Percentiles rank a stretch among this genome's conserved stretches.
These are phyloP conservation scores for Timema podura DNA, from an alignment of 2,888 invertebrate species.

Conservation along the genomic window DNA sequence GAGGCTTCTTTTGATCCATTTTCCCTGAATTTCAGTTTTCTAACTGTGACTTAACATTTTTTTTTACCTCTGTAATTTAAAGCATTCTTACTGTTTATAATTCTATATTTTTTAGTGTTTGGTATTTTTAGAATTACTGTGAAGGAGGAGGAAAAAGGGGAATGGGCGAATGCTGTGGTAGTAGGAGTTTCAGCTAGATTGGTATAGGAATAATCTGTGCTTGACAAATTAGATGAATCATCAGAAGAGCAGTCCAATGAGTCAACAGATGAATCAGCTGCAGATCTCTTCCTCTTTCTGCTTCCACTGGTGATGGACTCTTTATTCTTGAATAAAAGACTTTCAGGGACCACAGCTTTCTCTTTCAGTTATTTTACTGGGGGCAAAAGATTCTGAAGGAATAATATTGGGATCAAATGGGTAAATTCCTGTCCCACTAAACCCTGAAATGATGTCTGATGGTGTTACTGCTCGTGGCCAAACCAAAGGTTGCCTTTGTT, in stretches of 20 bases:
- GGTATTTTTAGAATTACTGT: constrained; percentile 12
- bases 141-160: not conserved
- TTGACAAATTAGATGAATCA: no score
- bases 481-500: constrained; percentile 38
- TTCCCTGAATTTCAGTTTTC: constrained; percentile 2
- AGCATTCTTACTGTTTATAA: constrained; percentile 9
- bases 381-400: constrained; percentile 37
- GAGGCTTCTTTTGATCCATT: not conserved
- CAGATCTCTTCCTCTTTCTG: no score
- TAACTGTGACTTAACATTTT: constrained; percentile 4
- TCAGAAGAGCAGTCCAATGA: no score
- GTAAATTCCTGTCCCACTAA: constrained; percentile 35
- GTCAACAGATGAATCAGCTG: no score
- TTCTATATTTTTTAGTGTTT: not conserved
- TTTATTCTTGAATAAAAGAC: constrained; percentile 2
- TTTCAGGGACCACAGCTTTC: not conserved
- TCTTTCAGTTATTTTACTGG: constrained; percentile 20
- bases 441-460: constrained; percentile 12
- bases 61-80: constrained; percentile 12
- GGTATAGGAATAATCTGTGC: no score
- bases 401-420: constrained; percentile 37
- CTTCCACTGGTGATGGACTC: not conserved
- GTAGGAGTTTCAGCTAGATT: no score
- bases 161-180: no score
- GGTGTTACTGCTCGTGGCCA: constrained; percentile 24